Percentiles rank a stretch among this genome's conserved stretches.
Evolutionary conservation across 1,140 invertebrate genomes (phyloP).

Genomic region (Pseudomyrmex gracilis): DNA sequence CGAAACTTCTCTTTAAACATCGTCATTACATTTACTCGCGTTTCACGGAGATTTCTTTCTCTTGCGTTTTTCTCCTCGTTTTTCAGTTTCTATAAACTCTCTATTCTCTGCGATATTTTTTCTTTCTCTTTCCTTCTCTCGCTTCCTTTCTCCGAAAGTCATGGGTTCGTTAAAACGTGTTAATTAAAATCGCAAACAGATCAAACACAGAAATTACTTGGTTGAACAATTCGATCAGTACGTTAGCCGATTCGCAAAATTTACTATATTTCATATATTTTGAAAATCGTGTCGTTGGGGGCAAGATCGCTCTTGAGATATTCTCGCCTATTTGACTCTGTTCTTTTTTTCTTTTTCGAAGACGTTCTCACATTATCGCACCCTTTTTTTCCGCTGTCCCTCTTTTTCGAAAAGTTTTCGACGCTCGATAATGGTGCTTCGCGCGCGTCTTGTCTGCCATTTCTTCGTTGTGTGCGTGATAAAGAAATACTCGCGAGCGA

Average conservation of each 20-base stretch:
- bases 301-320: conserved; percentile 21
- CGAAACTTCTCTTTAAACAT: conserved; percentile 60
- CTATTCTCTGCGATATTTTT: too few relatives aligned
- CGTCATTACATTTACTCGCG: conserved; percentile 57
- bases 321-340: not conserved
- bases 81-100: conserved; percentile 5
- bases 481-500: conserved; percentile 12
- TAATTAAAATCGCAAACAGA: too few relatives aligned
- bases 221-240: not conserved
- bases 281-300: not conserved
- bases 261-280: conserved; percentile 38
- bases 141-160: too few relatives aligned
- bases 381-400: not conserved
- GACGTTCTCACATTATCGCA: not conserved
- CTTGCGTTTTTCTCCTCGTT: not conserved
- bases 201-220: too few relatives aligned
- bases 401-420: conserved; percentile 22
- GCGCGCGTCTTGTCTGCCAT: not conserved
- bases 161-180: too few relatives aligned
- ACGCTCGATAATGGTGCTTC: conserved; percentile 9
- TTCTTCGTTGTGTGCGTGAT: not conserved
- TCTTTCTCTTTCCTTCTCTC: not conserved
- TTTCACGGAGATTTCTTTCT: conserved; percentile 19
- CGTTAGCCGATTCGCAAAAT: conserved; percentile 41
- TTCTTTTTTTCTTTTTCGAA: not conserved